Evolutionary conservation across 1,140 invertebrate species (phyloP).

Genomic region (Steinernema khuongi): DNA sequence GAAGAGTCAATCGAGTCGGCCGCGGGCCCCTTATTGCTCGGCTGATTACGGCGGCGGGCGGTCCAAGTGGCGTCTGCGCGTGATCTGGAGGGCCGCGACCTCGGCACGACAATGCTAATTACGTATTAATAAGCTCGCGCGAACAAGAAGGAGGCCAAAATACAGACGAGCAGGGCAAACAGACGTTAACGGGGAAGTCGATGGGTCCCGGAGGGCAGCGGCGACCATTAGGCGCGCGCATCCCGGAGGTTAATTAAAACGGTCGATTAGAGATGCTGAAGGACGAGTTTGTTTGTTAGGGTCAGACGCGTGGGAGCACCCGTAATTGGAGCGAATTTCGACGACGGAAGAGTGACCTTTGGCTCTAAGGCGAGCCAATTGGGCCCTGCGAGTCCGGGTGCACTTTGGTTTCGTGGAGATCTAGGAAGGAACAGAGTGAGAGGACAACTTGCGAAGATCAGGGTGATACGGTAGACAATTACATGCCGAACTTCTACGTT

Average conservation of each 20-base stretch:
- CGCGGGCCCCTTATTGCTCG: background rate
- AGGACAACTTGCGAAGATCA: too few relatives aligned
- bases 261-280: slow-evolving; percentile 10
- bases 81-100: background rate
- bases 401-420: too few relatives aligned
- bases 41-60: background rate
- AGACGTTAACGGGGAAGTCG: background rate
- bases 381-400: too few relatives aligned
- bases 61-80: slow-evolving; percentile 8
- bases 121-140: slow-evolving; percentile 9
- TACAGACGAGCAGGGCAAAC: background rate
- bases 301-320: background rate
- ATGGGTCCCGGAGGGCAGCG: background rate
- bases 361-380: too few relatives aligned
- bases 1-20: too few relatives aligned
- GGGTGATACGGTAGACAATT: too few relatives aligned
- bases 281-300: slow-evolving; percentile 6
- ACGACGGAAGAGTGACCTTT: background rate
- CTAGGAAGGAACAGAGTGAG: too few relatives aligned
- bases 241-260: slow-evolving; percentile 8
- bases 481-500: too few relatives aligned
- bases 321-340: background rate
- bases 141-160: background rate
- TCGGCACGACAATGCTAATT: background rate
- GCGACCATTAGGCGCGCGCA: background rate